Evolutionary conservation across 2,888 invertebrate genomes (phyloP).

Genomic region (Mythimna loreyi): DNA sequence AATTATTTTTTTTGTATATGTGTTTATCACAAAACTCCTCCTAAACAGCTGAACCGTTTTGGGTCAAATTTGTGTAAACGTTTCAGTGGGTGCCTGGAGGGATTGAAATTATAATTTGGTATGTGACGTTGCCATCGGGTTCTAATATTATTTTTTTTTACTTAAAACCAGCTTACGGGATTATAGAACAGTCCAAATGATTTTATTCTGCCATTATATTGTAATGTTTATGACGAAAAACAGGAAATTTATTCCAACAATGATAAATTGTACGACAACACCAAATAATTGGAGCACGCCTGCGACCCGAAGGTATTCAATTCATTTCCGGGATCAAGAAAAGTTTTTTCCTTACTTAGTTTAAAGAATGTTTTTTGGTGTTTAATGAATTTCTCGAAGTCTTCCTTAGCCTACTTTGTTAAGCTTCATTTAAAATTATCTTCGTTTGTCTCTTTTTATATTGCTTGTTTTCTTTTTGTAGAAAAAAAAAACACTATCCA

Average conservation of each 20-base stretch:
- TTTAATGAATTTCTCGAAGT: constrained; percentile 20
- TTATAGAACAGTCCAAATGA: not conserved
- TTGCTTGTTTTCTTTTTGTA: not conserved
- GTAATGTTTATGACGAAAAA: constrained; percentile 14
- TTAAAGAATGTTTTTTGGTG: constrained; percentile 25
- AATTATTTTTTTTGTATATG: too few species aligned
- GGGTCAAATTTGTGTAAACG: not conserved
- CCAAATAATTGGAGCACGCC: constrained; percentile 50
- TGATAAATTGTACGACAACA: constrained; percentile 33
- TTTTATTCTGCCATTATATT: constrained; percentile 16
- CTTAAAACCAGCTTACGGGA: not conserved
- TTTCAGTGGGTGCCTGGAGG: not conserved
- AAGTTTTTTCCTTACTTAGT: constrained; percentile 10
- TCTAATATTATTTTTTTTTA: too few species aligned
- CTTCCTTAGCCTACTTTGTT: constrained; percentile 14
- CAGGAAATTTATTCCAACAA: constrained; percentile 22
- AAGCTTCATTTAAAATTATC: not conserved
- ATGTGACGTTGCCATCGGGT: too few species aligned
- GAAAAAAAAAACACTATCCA: not conserved
- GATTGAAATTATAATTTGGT: too few species aligned
- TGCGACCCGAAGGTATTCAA: constrained; percentile 40
- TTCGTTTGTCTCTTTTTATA: not conserved
- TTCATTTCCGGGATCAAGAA: constrained; percentile 44
- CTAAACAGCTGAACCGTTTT: too few species aligned
- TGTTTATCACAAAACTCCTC: too few species aligned